Evolutionary conservation across 2,888 invertebrate species (phyloP), one percentile per base, ranked within the genome.

Genomic region (Lordiphosa fenestrarum): DNA sequence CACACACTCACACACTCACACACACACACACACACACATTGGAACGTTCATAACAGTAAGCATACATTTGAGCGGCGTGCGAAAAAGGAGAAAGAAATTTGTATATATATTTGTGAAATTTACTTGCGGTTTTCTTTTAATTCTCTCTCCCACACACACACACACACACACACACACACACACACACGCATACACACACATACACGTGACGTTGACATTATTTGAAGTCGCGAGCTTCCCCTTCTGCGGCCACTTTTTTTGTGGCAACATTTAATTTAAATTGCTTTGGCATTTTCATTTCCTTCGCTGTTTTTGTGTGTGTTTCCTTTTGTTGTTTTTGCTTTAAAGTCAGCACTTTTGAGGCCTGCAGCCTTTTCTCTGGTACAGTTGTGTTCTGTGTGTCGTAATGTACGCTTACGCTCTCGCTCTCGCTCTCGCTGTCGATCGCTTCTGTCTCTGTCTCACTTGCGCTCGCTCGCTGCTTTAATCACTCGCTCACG

Each of bases 181-280:
- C n/a, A n/a, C n/a, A n/a, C n/a, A n/a, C n/a, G n/a, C n/a, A n/a
- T n/a, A n/a, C n/a, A n/a, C n/a, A n/a, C n/a, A n/a, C n/a, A n/a
- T n/a, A n/a, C 23, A 41, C 39, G 30, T 38, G 49, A 50, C 60
- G 50, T 39, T 58, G 58, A 58, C 58, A 59, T 59, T 59, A 49
- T 58, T 59, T 59, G 49, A 59, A 58, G 58, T 58, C 58, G 58
- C 41, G 48, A 58, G 58, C 58, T 58, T 42, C 25, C 23, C 12
- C 62, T 62, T 30, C 49, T 53, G 57, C 70, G 60, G 70, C 62
- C 54, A 62, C 63, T 7, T 42, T 30, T 62, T 73, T 68, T 66
- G 69, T 55, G 70, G 70, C 64, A 59, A 65, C 67, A 55, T 58
- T 76, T 76, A 71, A 82, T 76, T 82, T 78, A 64, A 76, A 76